Base-by-base conservation (phyloP, 2,888 invertebrate genomes). In the Caenorhabditis afra region DNA sequence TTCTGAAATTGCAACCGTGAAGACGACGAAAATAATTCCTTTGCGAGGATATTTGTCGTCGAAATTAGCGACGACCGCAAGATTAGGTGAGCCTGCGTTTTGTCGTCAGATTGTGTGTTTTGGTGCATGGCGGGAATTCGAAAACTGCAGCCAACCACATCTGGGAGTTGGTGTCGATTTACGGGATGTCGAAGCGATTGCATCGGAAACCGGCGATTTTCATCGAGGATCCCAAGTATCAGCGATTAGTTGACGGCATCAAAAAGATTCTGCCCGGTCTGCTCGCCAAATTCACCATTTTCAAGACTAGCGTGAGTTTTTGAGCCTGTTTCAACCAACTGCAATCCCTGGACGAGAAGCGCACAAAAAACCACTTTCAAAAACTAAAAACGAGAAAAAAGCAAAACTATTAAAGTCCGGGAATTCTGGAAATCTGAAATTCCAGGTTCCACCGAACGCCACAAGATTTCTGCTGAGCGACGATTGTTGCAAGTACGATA, bases 121-220 rank as follows among this genome's bases (percentile, higher is more conserved):
- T 29, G 29, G 29, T 3, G 29, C 3, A 29, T 3, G 4, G 29
- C 29, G 29, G 29, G 29, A 29, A 29, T 29, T 29, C 29, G 29
- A 29, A 29, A 29, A 5, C 7, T 29, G 29, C 50, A 75, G 75
- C 67, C 1, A 76, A 76, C 57, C 75, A 76, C 44, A 68, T 76
- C 14, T 76, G 67, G 23, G 75, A 76, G 37, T 11, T 76, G 7
- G 67, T 52, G 0, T 67, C 75, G 8, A 45, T 76, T 11, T 76
- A 62, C 37, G 75, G 75, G 58, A 76, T 76, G 8, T 39, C 67
- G 10, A 67, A 57, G 50, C 44, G 37, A 12, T 45, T 76, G n/a
- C 29, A 45, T 10, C 39, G 75, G 16, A 55, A 49, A 44, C 75
- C 75, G 14, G 50, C 61, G 12, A 67, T 76, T 57, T 76, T 65